phyloP scores from a whole-genome alignment of 2,113 vertebrate species.

The Setophaga petechia region DNA sequence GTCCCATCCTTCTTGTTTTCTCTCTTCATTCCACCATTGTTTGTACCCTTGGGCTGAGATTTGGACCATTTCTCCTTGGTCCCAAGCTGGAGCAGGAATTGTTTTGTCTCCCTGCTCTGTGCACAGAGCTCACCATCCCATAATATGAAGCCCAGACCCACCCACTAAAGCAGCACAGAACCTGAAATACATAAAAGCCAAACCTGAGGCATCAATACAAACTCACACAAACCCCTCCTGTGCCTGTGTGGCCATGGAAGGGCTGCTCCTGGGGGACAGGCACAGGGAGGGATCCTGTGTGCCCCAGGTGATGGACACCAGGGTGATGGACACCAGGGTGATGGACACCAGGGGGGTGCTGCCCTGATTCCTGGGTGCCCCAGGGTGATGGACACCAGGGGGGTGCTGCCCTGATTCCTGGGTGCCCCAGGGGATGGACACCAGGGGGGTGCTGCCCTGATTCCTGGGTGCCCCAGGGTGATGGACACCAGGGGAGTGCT shows the following conservation, averaged over 20 bases:
- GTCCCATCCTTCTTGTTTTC: neutral
- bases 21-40: neutral
- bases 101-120: neutral
- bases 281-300: neutral
- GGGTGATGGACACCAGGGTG: too few species aligned
- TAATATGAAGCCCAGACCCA: neutral
- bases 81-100: neutral
- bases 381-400: too few species aligned
- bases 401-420: too few species aligned
- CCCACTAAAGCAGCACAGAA: neutral
- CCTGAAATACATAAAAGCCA: neutral
- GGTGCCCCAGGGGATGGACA: too few species aligned
- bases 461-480: fast-evolving
- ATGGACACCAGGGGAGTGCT: fast-evolving
- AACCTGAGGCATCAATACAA: neutral
- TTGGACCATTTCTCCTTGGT: neutral
- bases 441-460: too few species aligned
- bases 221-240: too few species aligned
- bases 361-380: too few species aligned
- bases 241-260: fast-evolving
- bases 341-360: too few species aligned
- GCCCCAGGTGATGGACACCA: fast-evolving
- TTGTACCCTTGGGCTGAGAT: neutral
- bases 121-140: neutral
- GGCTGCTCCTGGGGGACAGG: neutral